phyloP scores from a whole-genome alignment of 1,140 invertebrate genomes.

The Lethocerus indicus region DNA sequence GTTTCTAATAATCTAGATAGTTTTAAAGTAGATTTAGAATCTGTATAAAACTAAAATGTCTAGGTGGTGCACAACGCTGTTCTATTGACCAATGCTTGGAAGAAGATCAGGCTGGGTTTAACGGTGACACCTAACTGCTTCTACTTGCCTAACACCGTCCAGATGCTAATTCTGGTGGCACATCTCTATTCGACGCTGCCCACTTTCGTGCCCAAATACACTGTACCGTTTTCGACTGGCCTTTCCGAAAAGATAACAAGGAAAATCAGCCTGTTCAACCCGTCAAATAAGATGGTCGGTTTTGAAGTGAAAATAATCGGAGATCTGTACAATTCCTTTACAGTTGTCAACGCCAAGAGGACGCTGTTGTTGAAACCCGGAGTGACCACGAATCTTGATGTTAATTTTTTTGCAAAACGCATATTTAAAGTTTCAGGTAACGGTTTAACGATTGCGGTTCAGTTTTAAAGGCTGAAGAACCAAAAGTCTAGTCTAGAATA shows the following conservation, averaged over 20 bases:
- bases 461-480: background rate
- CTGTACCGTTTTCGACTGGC: conserved; percentile 2
- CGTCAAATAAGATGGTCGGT: background rate
- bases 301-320: conserved; percentile 7
- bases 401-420: conserved; percentile 7
- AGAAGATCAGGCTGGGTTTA: conserved; percentile 24
- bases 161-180: conserved; percentile 24
- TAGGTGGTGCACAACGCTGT: conserved; percentile 29
- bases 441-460: background rate
- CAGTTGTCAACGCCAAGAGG: background rate
- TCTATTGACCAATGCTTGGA: conserved; percentile 23
- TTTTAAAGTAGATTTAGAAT: too few species aligned
- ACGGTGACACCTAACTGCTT: conserved; percentile 23
- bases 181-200: conserved; percentile 25
- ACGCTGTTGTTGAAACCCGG: conserved; percentile 1
- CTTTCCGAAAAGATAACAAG: conserved; percentile 1
- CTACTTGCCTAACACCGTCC: conserved; percentile 21
- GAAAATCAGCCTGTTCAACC: conserved; percentile 8
- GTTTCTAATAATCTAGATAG: too few species aligned
- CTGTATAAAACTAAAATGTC: too few species aligned
- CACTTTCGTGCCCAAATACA: conserved; percentile 16
- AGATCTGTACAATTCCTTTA: background rate
- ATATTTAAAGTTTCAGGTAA: conserved; percentile 8
- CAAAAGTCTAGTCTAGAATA: background rate
- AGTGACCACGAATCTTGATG: background rate